Percentiles rank a stretch among this genome's conserved stretches.
phyloP scores from a whole-genome alignment of 2,888 invertebrate genomes.

The Sarcophaga caerulescens region DNA sequence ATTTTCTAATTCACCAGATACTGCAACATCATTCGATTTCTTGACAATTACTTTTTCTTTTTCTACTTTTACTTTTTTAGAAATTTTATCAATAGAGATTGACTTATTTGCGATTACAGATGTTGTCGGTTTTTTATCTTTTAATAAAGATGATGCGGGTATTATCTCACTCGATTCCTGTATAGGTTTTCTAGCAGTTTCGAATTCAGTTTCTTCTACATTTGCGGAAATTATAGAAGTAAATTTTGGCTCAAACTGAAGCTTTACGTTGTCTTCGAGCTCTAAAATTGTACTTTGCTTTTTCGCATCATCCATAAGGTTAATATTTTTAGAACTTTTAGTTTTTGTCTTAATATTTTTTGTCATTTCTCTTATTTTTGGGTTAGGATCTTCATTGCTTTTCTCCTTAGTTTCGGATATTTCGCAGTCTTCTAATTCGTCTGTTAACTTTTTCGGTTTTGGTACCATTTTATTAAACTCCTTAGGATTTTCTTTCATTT shows the following conservation, averaged over 20 bases:
- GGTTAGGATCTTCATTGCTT: conserved; percentile 9
- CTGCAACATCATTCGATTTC: too few relatives aligned
- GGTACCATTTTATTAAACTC: conserved; percentile 69
- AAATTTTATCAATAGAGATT: too few relatives aligned
- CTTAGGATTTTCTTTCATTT: conserved; percentile 62
- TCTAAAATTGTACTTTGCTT: neutral
- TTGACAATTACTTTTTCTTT: too few relatives aligned
- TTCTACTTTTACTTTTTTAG: too few relatives aligned
- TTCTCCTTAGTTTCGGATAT: conserved; percentile 10
- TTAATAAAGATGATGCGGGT: too few relatives aligned
- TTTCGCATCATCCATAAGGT: neutral
- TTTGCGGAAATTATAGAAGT: neutral
- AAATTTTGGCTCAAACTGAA: neutral
- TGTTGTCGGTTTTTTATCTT: too few relatives aligned
- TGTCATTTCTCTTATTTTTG: neutral
- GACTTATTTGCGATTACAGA: too few relatives aligned
- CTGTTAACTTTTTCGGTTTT: conserved; percentile 23
- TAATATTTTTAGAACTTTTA: neutral
- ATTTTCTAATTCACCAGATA: too few relatives aligned
- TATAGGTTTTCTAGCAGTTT: neutral
- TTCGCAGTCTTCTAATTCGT: conserved; percentile 8
- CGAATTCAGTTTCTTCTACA: neutral
- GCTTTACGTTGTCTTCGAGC: neutral
- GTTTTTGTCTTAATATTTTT: neutral
- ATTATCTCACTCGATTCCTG: too few relatives aligned